Percentiles rank a stretch among this genome's conserved stretches.
phyloP scores from a whole-genome alignment of 2,888 invertebrate species.

The Troilus luridus region DNA sequence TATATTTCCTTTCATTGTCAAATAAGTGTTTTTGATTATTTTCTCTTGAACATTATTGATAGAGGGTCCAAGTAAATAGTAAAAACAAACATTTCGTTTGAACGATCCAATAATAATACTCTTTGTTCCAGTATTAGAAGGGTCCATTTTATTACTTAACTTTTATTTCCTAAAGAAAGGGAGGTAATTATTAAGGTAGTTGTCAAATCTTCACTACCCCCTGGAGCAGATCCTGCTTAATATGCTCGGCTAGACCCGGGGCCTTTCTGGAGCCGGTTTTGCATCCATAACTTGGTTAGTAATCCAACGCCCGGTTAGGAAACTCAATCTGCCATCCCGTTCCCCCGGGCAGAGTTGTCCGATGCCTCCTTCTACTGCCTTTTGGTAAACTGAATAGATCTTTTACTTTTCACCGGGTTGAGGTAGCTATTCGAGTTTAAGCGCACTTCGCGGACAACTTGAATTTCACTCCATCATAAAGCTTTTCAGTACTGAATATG shows the following conservation, averaged over 20 bases:
- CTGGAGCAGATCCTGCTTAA: background rate
- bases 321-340: background rate
- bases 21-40: too few species aligned
- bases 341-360: background rate
- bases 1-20: too few species aligned
- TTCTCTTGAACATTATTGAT: too few species aligned
- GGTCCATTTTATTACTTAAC: too few species aligned
- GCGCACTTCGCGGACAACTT: background rate
- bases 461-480: background rate
- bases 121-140: too few species aligned
- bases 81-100: too few species aligned
- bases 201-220: too few species aligned
- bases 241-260: background rate
- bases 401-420: background rate
- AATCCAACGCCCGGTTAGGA: background rate
- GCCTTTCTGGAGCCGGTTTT: background rate
- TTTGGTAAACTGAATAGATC: background rate
- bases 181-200: background rate
- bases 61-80: too few species aligned
- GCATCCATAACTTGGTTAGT: conserved; percentile 37
- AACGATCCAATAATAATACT: too few species aligned
- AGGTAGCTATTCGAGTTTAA: background rate
- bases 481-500: background rate
- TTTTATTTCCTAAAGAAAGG: background rate
- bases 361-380: background rate